Evolutionary conservation across 2,113 vertebrate genomes (phyloP).

Genomic region (Sinocyclocheilus anshuiensis): DNA sequence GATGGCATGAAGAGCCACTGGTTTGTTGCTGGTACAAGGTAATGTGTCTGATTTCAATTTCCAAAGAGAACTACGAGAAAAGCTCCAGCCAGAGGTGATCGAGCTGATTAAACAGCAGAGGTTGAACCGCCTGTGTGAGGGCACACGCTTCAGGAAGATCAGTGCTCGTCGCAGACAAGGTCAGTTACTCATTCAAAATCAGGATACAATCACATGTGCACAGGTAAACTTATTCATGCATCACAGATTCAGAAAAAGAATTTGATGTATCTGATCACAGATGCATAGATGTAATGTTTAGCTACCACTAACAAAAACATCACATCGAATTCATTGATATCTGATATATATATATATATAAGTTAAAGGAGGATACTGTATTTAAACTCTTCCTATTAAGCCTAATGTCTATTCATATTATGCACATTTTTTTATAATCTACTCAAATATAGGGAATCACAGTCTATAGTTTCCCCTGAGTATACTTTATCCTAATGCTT

Average conservation of each 20-base stretch:
- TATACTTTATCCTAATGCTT: not conserved
- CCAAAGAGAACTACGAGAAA: constrained; percentile 88
- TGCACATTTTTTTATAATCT: not conserved
- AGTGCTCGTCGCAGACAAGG: constrained; percentile 94
- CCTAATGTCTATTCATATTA: not conserved
- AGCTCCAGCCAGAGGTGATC: constrained; percentile 97
- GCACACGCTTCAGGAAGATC: constrained; percentile 97
- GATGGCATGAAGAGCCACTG: too few species aligned
- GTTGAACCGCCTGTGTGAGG: constrained; percentile 94
- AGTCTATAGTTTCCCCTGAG: not conserved
- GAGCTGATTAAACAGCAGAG: constrained; percentile 97
- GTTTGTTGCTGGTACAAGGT: too few species aligned
- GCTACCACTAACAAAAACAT: not conserved
- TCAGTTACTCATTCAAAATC: constrained; percentile 61
- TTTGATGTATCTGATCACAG: not conserved
- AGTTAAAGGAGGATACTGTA: not conserved
- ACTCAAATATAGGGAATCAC: not conserved
- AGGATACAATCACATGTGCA: not conserved
- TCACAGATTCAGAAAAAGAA: not conserved
- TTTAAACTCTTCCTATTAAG: not conserved
- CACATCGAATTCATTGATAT: not conserved
- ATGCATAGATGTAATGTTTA: not conserved
- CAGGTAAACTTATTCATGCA: not conserved
- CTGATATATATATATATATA: too few species aligned
- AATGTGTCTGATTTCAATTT: too few species aligned